Evolutionary conservation across 2,797 vertebrate genomes (phyloP).

Genomic region (Macropodus opercularis): DNA sequence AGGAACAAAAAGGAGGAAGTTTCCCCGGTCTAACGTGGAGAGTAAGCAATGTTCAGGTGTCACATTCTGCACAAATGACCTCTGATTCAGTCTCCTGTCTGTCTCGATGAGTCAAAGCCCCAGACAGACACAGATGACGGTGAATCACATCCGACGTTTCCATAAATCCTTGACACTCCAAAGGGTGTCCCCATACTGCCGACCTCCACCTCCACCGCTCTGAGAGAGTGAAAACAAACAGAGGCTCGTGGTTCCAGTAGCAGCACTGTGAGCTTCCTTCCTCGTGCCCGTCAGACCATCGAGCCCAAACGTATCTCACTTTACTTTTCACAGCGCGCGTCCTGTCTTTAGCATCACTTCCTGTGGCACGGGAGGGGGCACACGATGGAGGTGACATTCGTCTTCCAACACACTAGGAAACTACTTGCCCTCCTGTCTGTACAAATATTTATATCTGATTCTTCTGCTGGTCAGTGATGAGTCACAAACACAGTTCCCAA

Average conservation of each 20-base stretch:
- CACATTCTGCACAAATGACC: constrained; percentile 7
- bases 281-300: constrained; percentile 46
- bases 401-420: constrained; percentile 51
- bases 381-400: constrained; percentile 45
- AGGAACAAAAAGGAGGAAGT: constrained; percentile 60
- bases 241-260: constrained; percentile 62
- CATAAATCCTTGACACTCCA: constrained; percentile 51
- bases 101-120: constrained; percentile 8
- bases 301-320: constrained; percentile 16
- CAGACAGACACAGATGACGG: constrained; percentile 28
- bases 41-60: constrained; percentile 42
- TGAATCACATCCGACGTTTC: constrained; percentile 59
- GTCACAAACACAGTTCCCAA: constrained; percentile 38
- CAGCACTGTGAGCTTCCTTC: constrained; percentile 56
- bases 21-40: neutral
- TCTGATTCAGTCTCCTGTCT: constrained; percentile 35
- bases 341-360: constrained; percentile 58
- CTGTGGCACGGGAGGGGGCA: neutral
- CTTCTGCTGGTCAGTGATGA: constrained; percentile 55
- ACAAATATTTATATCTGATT: constrained; percentile 25
- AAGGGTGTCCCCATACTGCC: constrained; percentile 21
- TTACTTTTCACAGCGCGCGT: constrained; percentile 66
- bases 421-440: neutral
- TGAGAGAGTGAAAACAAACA: constrained; percentile 59
- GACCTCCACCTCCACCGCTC: constrained; percentile 5